Evolutionary conservation across 2,888 invertebrate species (phyloP), one percentile per base, ranked within the genome.

Genomic region (Thalpophila matura): DNA sequence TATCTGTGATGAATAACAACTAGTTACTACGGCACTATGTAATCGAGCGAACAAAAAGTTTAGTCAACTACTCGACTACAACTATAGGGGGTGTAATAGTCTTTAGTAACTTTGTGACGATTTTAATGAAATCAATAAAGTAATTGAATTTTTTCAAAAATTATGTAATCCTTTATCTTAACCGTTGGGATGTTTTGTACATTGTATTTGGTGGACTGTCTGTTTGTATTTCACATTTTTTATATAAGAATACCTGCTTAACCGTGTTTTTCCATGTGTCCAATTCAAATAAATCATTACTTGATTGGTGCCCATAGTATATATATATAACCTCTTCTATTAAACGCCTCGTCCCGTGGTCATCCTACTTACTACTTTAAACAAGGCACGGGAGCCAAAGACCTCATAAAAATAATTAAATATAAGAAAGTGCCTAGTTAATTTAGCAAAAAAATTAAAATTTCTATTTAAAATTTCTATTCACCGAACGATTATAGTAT

Each of bases 81-180:
- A 51, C 26, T 57, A n/a, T n/a, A 14, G 38, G 47, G 7, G 42
- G 42, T 67, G 51, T 66, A 50, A 42, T 65, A 66, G 67, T 71
- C 67, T 78, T 74, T 83, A 82, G 79, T 85, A 84, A 84, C 82
- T 85, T 86, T 87, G 87, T 89, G 86, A 89, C 87, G 86, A 89
- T 90, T 90, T 90, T 89, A 86, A 88, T 81, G 85, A 87, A 89
- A 85, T 90, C 90, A 89, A 85, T 89, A 88, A 88, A 88, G 86
- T 90, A 86, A 86, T 86, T 86, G 86, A 86, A 86, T 88, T 87
- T 73, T 88, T 88, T 85, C 86, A 89, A 89, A 82, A 87, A 87
- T 84, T 82, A 85, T 87, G 88, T 90, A 89, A 87, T 81, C 86
- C 86, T 87, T 86, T 67, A 33, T 89, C 85, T 88, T 87, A 83